Conservation (phyloP, 2,888 invertebrate genomes). For the Drosophila cyrtoloma region DNA sequence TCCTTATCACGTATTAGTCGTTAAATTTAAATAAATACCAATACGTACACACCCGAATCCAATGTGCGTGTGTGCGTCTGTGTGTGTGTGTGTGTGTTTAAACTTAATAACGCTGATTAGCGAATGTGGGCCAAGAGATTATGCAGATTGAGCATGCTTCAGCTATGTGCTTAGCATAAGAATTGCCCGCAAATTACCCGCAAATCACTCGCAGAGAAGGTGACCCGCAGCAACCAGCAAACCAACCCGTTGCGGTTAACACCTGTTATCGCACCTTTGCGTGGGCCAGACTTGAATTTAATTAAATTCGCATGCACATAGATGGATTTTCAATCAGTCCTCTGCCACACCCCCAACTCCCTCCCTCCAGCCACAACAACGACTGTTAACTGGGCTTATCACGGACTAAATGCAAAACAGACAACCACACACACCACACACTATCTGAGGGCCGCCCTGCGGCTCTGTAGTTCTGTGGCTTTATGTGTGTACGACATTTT, state of each 20-base stretch:
- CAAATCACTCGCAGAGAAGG: slow-evolving; percentile 45
- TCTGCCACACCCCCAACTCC: background rate
- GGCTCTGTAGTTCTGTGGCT: slow-evolving; percentile 2
- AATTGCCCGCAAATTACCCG: slow-evolving; percentile 68
- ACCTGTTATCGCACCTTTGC: slow-evolving; percentile 29
- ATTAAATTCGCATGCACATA: slow-evolving; percentile 63
- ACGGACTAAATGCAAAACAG: slow-evolving; percentile 52
- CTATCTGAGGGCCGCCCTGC: slow-evolving; percentile 22
- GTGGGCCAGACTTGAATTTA: slow-evolving; percentile 50
- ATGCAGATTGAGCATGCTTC: slow-evolving; percentile 44
- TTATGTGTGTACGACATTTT: slow-evolving; percentile 18
- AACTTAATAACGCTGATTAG: slow-evolving; percentile 65
- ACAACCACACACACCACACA: slow-evolving; percentile 27
- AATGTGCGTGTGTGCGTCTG: background rate
- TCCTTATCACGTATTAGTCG: slow-evolving; percentile 46
- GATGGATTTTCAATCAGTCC: slow-evolving; percentile 73
- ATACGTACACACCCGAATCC: too few relatives aligned
- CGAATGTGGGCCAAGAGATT: slow-evolving; percentile 66
- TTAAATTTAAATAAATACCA: slow-evolving; percentile 51
- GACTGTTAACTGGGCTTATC: slow-evolving; percentile 50
- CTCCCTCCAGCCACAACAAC: background rate
- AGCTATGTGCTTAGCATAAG: slow-evolving; percentile 35
- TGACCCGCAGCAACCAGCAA: slow-evolving; percentile 28
- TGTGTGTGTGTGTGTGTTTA: slow-evolving; percentile 15
- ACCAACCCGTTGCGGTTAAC: background rate